These are phyloP conservation scores for Lophochroa leadbeateri DNA, from an alignment of 2,113 vertebrate genomes.

Conservation along the genomic window DNA sequence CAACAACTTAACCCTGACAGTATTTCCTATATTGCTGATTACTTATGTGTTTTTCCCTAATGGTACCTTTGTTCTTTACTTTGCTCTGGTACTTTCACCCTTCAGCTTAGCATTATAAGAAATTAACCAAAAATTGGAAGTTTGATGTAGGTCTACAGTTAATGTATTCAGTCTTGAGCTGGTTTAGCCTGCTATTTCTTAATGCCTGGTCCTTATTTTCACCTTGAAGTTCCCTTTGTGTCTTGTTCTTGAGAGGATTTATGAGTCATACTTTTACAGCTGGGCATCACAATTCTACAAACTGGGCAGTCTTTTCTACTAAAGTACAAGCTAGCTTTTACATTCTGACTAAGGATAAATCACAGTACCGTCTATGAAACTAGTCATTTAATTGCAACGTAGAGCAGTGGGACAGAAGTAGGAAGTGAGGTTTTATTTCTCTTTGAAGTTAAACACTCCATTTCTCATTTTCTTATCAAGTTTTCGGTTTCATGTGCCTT, in stretches of 20 bases:
- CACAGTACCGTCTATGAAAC: not conserved
- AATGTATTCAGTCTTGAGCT: not conserved
- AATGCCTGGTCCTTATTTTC: not conserved
- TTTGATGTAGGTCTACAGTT: not conserved
- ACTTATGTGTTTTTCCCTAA: not conserved
- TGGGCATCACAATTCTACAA: not conserved
- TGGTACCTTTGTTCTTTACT: not conserved
- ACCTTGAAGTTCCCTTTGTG: not conserved
- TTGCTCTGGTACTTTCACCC: not conserved
- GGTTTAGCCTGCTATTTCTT: not conserved
- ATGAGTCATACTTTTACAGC: not conserved
- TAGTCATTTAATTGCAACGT: not conserved
- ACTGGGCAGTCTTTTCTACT: not conserved
- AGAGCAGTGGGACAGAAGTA: not conserved
- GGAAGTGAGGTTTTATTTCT: constrained; percentile 36
- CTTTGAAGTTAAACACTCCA: constrained; percentile 32
- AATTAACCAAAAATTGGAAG: not conserved
- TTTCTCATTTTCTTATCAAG: constrained; percentile 48
- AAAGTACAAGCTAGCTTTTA: not conserved
- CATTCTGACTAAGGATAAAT: not conserved
- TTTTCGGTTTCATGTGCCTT: constrained; percentile 54
- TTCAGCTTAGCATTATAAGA: not conserved
- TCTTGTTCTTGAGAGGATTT: not conserved
- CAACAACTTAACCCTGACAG: not conserved
- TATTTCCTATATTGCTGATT: not conserved